Base-by-base conservation (phyloP, 92 coral and sea anemone genomes). In the Porites rus region DNA sequence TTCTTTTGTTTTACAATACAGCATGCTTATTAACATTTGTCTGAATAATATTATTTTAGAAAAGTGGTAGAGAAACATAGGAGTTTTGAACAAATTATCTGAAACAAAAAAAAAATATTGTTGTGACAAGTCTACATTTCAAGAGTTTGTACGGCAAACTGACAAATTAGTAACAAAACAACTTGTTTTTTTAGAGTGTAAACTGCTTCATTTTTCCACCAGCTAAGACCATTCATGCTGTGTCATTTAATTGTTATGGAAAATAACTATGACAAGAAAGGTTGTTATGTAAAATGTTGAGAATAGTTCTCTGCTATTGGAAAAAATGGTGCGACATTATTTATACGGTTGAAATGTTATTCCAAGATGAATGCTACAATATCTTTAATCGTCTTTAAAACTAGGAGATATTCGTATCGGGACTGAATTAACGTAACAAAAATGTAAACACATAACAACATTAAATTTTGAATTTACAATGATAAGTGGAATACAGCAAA, bases 161-260 rank as follows among this genome's bases (percentile, higher is more conserved):
- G 66, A 62, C 17, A 62, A 16, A 7, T 16, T 62, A 11, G 66
- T 16, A 0, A 62, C 46, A 17, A n/a, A 62, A 69, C 25, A 25
- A 25, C 18, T 52, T 17, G 25, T 16, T 24, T 76, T 76, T 58
- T 14, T 5, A 2, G 18, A 71, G 19, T 16, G 20, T 51, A 79
- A 21, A 38, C 18, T 24, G 9, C 14, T 70, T 38, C 46, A 38
- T 38, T 38, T 81, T 70, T 72, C 59, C 58, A 25, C 77, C 43
- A 66, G 69, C 65, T 7, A 16, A 20, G 6, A 13, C 51, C 62
- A 25, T 21, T 22, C 86, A 56, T 70, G 86, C 86, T 81, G 78
- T 69, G 69, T 81, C 86, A 52, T 81, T 28, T 59, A 1, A 70
- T 69, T 69, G 86, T 81, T 70, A 69, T 69, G 86, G 66, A 81